Base-by-base conservation (phyloP, 1,140 invertebrate species). In the Lethocerus indicus region DNA sequence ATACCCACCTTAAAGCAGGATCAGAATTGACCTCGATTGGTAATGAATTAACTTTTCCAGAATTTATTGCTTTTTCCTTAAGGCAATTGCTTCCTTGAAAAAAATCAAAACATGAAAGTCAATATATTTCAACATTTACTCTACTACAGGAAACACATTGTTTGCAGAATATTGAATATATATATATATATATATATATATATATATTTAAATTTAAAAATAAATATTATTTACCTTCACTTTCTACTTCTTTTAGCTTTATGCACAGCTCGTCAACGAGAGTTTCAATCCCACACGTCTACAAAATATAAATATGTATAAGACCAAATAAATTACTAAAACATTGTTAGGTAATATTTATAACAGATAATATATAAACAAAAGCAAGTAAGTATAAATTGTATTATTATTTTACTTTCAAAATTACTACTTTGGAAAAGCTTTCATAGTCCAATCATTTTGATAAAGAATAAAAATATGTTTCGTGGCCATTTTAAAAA, bases 241-340 rank as follows among this genome's bases (percentile, higher is more conserved):
- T 58, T 54, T 63, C 57, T 29, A 65, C 61, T 54, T 60, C 66
- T 54, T 68, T 71, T 37, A 76, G 57, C 57, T 71, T 72, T 28
- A 58, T 60, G 58, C 70, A 73, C 23, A 75, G 62, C 60, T 76
- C 73, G 59, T 76, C 73, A 20, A 76, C 69, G 32, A 76, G 58
- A 47, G 64, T 66, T 62, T 74, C 72, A 49, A 75, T 71, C 53
- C 67, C 71, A 63, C 64, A 67, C 57, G 67, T 68, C 72, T 75
- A 59, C 23, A 67, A 62, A 51, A 59, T 57, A 56, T 61, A 60
- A 49, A 55, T 53, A 48, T 49, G 29, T 47, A 44, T 20, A 20
- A 43, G 32, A 36, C 7, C 50, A 26, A 47, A 24, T 37, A 54
- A 40, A 48, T 29, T 29, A 55, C n/a, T n/a, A n/a, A n/a, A n/a